Evolutionary conservation across 2,888 invertebrate species (phyloP).

Genomic region (Clanis bilineata): DNA sequence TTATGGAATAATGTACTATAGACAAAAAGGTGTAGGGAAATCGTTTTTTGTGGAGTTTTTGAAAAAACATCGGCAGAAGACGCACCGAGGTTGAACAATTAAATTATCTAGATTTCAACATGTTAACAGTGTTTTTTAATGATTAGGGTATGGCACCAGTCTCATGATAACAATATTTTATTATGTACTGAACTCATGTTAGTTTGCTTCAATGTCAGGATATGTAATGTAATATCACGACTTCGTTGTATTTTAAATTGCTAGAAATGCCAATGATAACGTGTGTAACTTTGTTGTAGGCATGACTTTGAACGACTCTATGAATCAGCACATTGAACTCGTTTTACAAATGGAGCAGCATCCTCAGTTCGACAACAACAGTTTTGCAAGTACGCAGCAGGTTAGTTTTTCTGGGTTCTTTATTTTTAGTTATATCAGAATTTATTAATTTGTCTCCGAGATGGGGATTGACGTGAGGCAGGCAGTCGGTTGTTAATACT

Average conservation of each 20-base stretch:
- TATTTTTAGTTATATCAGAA: not conserved
- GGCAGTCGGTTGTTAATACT: too few species aligned
- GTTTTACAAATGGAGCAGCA: slow-evolving; percentile 80
- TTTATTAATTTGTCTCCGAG: not conserved
- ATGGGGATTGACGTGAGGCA: too few species aligned
- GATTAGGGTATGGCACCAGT: too few species aligned
- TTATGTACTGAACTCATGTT: not conserved
- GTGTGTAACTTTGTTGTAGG: slow-evolving; percentile 51
- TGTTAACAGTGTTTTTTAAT: too few species aligned
- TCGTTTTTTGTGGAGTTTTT: too few species aligned
- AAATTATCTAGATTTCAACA: too few species aligned
- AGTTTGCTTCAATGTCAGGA: not conserved
- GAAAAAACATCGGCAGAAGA: too few species aligned
- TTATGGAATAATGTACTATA: too few species aligned
- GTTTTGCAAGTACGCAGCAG: slow-evolving; percentile 77
- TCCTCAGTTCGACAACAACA: slow-evolving; percentile 78
- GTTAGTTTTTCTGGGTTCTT: slow-evolving; percentile 35
- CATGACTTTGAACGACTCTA: slow-evolving; percentile 78
- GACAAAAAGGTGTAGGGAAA: too few species aligned
- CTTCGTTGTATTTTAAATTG: not conserved
- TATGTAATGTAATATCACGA: not conserved
- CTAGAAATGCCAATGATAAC: not conserved
- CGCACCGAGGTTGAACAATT: too few species aligned
- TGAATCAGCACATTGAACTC: slow-evolving; percentile 81
- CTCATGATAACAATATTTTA: too few species aligned